Evolutionary conservation across 1,140 invertebrate species (phyloP).

Genomic region (Maniola jurtina): DNA sequence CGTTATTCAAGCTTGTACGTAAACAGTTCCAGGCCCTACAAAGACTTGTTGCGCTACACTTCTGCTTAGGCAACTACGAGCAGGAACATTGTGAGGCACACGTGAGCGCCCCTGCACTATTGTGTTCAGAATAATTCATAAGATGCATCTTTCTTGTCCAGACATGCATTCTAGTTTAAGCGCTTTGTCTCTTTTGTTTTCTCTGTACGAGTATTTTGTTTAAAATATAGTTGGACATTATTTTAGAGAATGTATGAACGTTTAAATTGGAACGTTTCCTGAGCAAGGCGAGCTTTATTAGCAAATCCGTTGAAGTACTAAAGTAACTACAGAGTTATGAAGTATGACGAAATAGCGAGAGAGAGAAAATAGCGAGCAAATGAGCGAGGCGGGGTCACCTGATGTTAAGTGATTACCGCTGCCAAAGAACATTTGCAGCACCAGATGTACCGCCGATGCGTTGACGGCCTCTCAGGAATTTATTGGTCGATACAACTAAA

Average conservation of each 20-base stretch:
- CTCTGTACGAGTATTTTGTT: conserved; percentile 1
- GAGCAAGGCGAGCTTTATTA: background rate
- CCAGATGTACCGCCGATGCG: too few relatives aligned
- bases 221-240: conserved; percentile 5
- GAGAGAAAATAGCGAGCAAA: too few relatives aligned
- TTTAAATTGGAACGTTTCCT: background rate
- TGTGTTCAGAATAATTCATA: conserved; percentile 22
- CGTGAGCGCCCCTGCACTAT: conserved; percentile 13
- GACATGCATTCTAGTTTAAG: conserved; percentile 24
- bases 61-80: background rate
- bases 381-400: too few relatives aligned
- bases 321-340: too few relatives aligned
- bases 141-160: conserved; percentile 23
- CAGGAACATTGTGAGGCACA: conserved; percentile 11
- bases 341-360: too few relatives aligned
- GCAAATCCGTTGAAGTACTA: background rate
- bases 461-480: too few relatives aligned
- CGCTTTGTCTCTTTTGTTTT: conserved; percentile 17
- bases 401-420: too few relatives aligned
- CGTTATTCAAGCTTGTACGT: conserved; percentile 3
- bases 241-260: conserved; percentile 2
- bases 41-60: conserved; percentile 8
- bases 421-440: too few relatives aligned
- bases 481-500: too few relatives aligned
- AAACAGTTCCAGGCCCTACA: conserved; percentile 7